A percentile compares a stretch with the other conserved stretches of the same genome.
Evolutionary conservation across 1,140 invertebrate genomes (phyloP).

Genomic region (Achatina immaculata): DNA sequence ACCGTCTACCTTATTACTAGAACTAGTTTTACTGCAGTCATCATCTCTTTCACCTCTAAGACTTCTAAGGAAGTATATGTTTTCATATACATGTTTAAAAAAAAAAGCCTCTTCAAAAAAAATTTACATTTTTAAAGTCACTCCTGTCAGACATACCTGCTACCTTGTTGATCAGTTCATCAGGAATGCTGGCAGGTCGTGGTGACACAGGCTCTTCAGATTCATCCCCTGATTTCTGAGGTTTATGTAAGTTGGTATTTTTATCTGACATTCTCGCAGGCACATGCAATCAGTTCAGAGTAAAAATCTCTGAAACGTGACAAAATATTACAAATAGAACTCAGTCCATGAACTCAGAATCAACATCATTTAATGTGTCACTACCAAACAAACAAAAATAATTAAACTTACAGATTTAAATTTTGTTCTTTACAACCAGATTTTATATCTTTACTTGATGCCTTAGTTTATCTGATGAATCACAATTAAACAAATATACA

Average conservation of each 20-base stretch:
- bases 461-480: too few relatives aligned
- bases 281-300: not conserved
- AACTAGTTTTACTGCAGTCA: too few relatives aligned
- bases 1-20: too few relatives aligned
- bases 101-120: too few relatives aligned
- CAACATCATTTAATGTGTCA: not conserved
- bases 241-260: not conserved
- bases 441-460: too few relatives aligned
- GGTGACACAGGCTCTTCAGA: not conserved
- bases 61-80: too few relatives aligned
- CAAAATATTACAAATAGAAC: not conserved
- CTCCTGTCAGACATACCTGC: conserved; percentile 30
- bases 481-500: too few relatives aligned
- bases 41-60: too few relatives aligned
- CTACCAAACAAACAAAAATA: not conserved
- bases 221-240: not conserved
- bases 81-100: too few relatives aligned
- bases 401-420: too few relatives aligned
- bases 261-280: conserved; percentile 21
- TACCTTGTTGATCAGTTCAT: conserved; percentile 36
- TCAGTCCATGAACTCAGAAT: not conserved
- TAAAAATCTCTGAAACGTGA: not conserved
- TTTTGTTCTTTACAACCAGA: too few relatives aligned
- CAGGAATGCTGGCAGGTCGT: conserved; percentile 25
- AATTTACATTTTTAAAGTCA: too few relatives aligned